Evolutionary conservation across 2,888 invertebrate species (phyloP), one percentile per base, ranked within the genome.

Genomic region (Drosophila koepferae): DNA sequence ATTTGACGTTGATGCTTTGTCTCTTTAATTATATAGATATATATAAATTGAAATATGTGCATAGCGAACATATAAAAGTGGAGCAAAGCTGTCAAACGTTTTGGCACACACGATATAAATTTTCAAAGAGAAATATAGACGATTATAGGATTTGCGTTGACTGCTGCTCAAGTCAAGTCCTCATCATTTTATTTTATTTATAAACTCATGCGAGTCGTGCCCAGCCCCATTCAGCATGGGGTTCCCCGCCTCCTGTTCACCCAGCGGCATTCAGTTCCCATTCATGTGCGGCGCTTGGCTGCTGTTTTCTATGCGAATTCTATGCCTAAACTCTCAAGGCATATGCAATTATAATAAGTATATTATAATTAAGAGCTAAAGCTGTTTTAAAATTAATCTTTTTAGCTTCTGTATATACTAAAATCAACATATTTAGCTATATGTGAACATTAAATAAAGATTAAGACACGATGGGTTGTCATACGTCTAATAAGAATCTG

Each of bases 111-210:
- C 66, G 68, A 84, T 75, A 78, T 84, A 72, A 74, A 78, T 81
- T 65, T 70, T 60, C 58, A 67, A 67, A 63, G 65, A 70, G 23
- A 69, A 46, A 71, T 55, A 43, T 38, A 28, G 28, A 28, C 28
- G 18, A 43, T 2, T 43, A 53, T 43, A 58, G 40, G 43, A 34
- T 20, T 44, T 14, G 34, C 58, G 6, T 10, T 43, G 48, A 48
- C 51, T 62, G 49, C 56, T 70, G 67, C 72, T 74, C 66, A 71
- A 86, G 68, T 73, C n/a, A 18, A 84, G 77, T 86, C 81, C 72
- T 74, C 82, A 72, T 71, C 70, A 59, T 72, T 77, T 84, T 89
- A 84, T 84, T 84, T 84, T 84, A 84, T 84, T 84, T 84, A 86
- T 84, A 84, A 80, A 75, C 81, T 77, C 62, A 54, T 83, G 68